These are phyloP conservation scores for Taurulus bubalis DNA, from an alignment of 2,113 vertebrate species.

Conservation along the genomic window DNA sequence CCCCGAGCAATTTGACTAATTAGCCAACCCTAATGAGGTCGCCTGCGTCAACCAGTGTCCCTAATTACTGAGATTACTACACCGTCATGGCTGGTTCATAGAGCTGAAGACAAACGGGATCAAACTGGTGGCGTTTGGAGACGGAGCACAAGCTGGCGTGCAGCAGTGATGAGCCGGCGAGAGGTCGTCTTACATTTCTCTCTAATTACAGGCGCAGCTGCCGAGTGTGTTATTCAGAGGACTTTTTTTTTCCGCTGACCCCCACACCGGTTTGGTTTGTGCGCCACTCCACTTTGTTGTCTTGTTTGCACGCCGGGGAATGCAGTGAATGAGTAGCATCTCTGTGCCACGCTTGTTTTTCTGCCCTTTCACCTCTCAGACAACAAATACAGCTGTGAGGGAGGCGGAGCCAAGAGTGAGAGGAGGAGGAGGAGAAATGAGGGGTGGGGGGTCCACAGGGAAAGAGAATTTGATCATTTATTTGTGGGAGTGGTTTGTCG, in stretches of 20 bases:
- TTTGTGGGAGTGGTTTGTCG: not conserved
- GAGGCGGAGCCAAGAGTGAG: constrained; percentile 34
- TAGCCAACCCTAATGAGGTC: constrained; percentile 59
- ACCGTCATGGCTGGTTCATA: constrained; percentile 28
- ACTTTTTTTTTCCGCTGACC: not conserved
- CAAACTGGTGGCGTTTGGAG: not conserved
- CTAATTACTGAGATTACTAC: constrained; percentile 60
- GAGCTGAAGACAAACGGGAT: constrained; percentile 24
- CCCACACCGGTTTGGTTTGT: constrained; percentile 12
- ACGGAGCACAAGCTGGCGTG: not conserved
- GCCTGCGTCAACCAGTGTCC: constrained; percentile 34
- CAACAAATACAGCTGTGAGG: constrained; percentile 72
- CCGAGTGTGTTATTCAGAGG: not conserved
- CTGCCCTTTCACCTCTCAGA: constrained; percentile 50
- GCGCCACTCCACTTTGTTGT: not conserved
- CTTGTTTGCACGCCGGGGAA: constrained; percentile 46
- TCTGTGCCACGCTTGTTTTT: constrained; percentile 35
- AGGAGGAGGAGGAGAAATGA: not conserved
- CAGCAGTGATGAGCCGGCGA: not conserved
- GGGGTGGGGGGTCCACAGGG: not conserved
- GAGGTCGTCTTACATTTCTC: not conserved
- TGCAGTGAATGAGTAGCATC: constrained; percentile 38
- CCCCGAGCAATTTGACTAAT: constrained; percentile 49
- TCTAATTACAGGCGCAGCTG: not conserved
- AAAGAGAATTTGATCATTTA: not conserved